Conservation (phyloP, 2,888 invertebrate species). For the Euzetes globulus region DNA sequence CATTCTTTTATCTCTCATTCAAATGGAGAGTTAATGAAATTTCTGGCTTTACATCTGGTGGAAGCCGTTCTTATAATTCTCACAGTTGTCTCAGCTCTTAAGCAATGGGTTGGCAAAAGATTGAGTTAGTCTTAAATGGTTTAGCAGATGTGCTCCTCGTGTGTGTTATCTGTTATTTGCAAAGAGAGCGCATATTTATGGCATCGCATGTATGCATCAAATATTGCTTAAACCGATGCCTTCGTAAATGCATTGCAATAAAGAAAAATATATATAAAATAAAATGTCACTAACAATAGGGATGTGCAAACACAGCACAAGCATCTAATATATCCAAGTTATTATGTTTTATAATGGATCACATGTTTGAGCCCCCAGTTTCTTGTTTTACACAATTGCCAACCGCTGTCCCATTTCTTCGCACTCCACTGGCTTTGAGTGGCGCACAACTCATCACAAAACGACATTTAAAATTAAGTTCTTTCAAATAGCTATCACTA, state of each 20-base stretch:
- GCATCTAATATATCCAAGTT: background rate
- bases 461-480: slow-evolving; percentile 12
- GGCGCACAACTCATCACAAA: slow-evolving; percentile 7
- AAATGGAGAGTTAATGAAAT: background rate
- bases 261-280: background rate
- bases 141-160: slow-evolving; percentile 9
- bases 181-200: slow-evolving; percentile 14
- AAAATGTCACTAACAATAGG: slow-evolving; percentile 22
- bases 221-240: background rate
- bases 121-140: slow-evolving; percentile 20
- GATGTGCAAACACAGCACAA: slow-evolving; percentile 6
- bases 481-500: background rate
- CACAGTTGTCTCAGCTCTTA: background rate
- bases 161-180: background rate
- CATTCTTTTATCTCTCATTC: background rate
- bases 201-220: background rate
- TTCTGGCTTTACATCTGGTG: slow-evolving; percentile 1
- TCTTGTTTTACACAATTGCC: slow-evolving; percentile 12
- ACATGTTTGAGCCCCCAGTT: background rate
- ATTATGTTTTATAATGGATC: slow-evolving; percentile 4
- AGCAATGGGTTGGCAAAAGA: slow-evolving; percentile 3
- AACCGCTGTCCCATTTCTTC: slow-evolving; percentile 23
- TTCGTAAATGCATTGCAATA: background rate
- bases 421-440: background rate
- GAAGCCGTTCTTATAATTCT: background rate